phyloP scores from a whole-genome alignment of 2,113 vertebrate genomes.

The Phaethornis superciliosus region DNA sequence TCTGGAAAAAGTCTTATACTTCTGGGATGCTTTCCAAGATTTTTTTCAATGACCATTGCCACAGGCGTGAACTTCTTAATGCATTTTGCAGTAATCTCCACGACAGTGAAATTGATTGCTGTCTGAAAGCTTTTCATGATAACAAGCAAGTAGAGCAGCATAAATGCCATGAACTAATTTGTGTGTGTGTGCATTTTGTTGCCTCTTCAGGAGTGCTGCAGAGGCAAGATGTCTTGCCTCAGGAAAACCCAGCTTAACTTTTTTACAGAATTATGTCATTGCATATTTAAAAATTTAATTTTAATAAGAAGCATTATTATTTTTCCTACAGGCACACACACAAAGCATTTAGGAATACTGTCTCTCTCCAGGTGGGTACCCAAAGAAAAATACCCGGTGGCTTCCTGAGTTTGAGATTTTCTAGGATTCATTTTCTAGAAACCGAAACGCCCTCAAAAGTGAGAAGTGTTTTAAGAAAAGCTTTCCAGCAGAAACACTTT shows the following conservation, averaged over 20 bases:
- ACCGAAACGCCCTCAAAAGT: neutral
- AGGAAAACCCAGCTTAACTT: slow-evolving; percentile 41
- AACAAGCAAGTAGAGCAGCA: slow-evolving; percentile 39
- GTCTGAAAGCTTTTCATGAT: slow-evolving; percentile 76
- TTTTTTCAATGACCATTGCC: slow-evolving; percentile 70
- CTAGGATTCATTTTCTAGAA: neutral
- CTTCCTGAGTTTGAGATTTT: neutral
- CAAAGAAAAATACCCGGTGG: neutral
- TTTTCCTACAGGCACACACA: neutral
- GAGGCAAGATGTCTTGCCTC: slow-evolving; percentile 30
- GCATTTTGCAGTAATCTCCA: slow-evolving; percentile 76
- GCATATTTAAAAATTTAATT: slow-evolving; percentile 1
- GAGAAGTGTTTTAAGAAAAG: neutral
- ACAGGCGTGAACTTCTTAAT: slow-evolving; percentile 79
- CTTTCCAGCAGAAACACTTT: neutral
- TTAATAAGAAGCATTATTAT: neutral
- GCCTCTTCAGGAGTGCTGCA: slow-evolving; percentile 33
- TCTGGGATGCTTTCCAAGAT: slow-evolving; percentile 78
- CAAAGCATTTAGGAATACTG: neutral
- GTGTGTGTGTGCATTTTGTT: neutral
- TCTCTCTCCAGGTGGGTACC: neutral
- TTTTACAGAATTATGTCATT: slow-evolving; percentile 5
- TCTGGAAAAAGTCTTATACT: slow-evolving; percentile 81
- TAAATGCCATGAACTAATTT: slow-evolving; percentile 24
- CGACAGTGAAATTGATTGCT: slow-evolving; percentile 69